phyloP scores from a whole-genome alignment of 2,797 vertebrate species.

The Schizothorax lantsangensis region DNA sequence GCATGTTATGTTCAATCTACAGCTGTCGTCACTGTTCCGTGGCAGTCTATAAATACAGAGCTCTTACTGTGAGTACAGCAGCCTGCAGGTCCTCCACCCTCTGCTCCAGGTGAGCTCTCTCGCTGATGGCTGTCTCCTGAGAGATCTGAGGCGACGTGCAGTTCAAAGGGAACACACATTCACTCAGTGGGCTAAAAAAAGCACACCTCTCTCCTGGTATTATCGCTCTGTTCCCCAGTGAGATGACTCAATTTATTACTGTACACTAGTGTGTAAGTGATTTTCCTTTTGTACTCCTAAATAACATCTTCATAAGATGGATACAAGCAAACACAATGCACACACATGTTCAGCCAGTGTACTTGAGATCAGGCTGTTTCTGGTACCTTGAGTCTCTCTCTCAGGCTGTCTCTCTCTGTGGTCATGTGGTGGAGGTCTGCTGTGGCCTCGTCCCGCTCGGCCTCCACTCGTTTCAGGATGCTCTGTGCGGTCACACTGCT shows the following conservation, averaged over 20 bases:
- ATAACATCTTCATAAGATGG: constrained; percentile 28
- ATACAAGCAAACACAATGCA: not conserved
- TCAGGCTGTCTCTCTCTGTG: constrained; percentile 80
- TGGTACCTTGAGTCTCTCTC: constrained; percentile 80
- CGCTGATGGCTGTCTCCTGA: constrained; percentile 80
- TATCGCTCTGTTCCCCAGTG: constrained; percentile 22
- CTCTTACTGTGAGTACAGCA: constrained; percentile 72
- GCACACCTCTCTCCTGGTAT: constrained; percentile 27
- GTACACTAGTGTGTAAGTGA: constrained; percentile 46
- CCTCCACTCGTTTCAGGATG: constrained; percentile 75
- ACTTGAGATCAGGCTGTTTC: not conserved
- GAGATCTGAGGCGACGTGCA: constrained; percentile 75
- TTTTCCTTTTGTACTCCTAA: constrained; percentile 48
- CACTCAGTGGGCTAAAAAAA: constrained; percentile 29
- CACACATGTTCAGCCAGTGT: not conserved
- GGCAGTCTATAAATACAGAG: constrained; percentile 22
- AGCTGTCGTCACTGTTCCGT: not conserved
- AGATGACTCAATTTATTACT: constrained; percentile 47
- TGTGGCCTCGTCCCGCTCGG: constrained; percentile 76
- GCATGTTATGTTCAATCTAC: not conserved
- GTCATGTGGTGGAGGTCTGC: constrained; percentile 79
- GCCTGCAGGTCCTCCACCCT: constrained; percentile 81
- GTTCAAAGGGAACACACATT: constrained; percentile 51
- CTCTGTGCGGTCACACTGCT: constrained; percentile 70
- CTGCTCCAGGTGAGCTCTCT: constrained; percentile 83